Evolutionary conservation across 2,888 invertebrate genomes (phyloP).

Genomic region (Ferdinandea cuprea): DNA sequence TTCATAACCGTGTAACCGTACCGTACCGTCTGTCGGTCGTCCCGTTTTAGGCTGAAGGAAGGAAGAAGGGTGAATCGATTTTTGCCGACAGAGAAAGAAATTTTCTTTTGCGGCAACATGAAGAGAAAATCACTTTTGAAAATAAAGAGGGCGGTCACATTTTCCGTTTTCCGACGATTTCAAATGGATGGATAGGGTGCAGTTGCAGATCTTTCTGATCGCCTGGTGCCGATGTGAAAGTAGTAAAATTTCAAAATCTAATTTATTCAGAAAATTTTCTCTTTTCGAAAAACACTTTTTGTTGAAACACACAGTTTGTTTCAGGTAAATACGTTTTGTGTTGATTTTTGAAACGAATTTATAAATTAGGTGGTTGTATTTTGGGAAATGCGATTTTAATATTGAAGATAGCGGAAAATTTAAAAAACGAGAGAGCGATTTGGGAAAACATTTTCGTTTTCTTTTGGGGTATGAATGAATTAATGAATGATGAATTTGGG

Average conservation of each 20-base stretch:
- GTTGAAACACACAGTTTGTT: constrained; percentile 50
- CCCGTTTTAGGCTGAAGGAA: background rate
- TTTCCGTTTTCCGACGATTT: background rate
- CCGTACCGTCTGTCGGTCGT: too few species aligned
- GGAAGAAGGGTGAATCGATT: constrained; percentile 3
- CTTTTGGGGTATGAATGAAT: too few species aligned
- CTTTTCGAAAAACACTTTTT: constrained; percentile 38
- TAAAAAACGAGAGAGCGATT: too few species aligned
- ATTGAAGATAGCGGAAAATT: too few species aligned
- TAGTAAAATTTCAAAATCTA: constrained; percentile 62
- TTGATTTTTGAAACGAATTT: background rate
- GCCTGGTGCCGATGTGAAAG: constrained; percentile 67
- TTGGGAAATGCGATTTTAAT: too few species aligned
- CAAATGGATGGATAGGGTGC: background rate
- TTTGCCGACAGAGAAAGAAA: constrained; percentile 57
- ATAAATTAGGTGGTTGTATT: too few species aligned
- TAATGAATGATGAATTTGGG: too few species aligned
- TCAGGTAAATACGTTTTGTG: background rate
- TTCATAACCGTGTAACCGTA: too few species aligned
- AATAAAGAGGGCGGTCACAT: constrained; percentile 23
- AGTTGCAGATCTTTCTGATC: constrained; percentile 19
- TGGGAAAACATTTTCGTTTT: too few species aligned
- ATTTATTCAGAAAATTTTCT: constrained; percentile 23
- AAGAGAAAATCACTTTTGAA: constrained; percentile 34
- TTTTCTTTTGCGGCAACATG: constrained; percentile 13